Base-by-base conservation (phyloP, 2,888 invertebrate species). In the Amiota mariae region DNA sequence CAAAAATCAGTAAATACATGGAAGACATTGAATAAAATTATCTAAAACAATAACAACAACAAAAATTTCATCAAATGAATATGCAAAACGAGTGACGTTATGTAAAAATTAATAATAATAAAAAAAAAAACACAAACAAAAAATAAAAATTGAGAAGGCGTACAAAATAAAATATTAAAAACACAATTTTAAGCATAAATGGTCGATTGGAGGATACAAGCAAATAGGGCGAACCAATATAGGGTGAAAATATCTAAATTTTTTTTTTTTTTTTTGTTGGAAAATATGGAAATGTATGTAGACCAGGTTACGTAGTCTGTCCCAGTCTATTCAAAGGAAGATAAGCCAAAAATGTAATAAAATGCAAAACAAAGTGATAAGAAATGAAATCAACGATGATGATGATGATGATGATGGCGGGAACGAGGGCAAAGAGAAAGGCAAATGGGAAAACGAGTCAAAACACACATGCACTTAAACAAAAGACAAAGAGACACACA, bases 31-130 rank as follows among this genome's bases (percentile, higher is more conserved):
- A 80, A 85, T 81, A 81, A 81, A 85, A 82, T 81, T 80, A 61
- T 36, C 4, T 36, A 36, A 6, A 36, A 6, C 36, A 36, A 36
- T 36, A 6, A 36, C 2, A 36, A 36, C 8, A 36, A 36, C 20
- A 20, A 70, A 85, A 81, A 82, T 81, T 79, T 78, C 81, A 79
- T 78, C 77, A 82, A 81, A 81, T 83, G 85, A 81, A 85, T 83
- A 81, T 83, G 82, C 82, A 84, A 85, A 85, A 81, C 20, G 48
- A 46, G 46, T 64, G 66, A 67, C 15, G 48, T 15, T 48, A 66
- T 48, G 18, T 9, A 12, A 54, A 54, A 54, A 15, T 54, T 54
- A 15, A 15, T 59, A 13, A 9, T n/a, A 49, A 67, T 51, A 64
- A 64, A 64, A 36, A 63, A 63, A 66, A 8, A 2, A 48, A 66